These are phyloP conservation scores for Rhagium mordax DNA, from an alignment of 2,888 invertebrate genomes.

Conservation along the genomic window DNA sequence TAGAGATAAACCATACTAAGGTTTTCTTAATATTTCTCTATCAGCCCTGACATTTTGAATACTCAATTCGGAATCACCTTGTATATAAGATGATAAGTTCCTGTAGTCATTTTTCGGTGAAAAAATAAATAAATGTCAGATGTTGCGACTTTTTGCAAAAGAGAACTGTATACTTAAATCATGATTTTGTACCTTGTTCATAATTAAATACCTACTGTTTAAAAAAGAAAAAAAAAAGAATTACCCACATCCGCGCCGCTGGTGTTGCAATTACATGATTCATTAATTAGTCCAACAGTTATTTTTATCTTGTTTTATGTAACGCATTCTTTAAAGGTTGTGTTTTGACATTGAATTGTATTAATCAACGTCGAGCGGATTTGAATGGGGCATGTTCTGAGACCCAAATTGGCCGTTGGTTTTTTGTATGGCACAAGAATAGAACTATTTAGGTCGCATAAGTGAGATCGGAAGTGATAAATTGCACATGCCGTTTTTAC, in stretches of 20 bases:
- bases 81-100: too few species aligned
- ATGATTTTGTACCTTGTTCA: too few species aligned
- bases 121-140: too few species aligned
- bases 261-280: background rate
- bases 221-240: background rate
- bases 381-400: background rate
- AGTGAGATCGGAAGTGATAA: background rate
- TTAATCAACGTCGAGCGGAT: background rate
- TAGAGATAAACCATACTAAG: too few species aligned
- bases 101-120: too few species aligned
- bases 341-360: slow-evolving; percentile 7
- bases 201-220: too few species aligned
- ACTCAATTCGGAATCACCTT: too few species aligned
- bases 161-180: too few species aligned
- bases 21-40: too few species aligned
- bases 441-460: background rate
- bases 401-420: background rate
- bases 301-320: slow-evolving; percentile 11
- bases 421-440: slow-evolving; percentile 3
- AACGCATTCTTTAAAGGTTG: slow-evolving; percentile 13
- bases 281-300: background rate
- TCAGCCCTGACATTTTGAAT: too few species aligned
- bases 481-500: background rate
- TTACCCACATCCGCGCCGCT: background rate
- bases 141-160: too few species aligned